A percentile compares a stretch with the other conserved stretches of the same genome.
Evolutionary conservation across 2,888 invertebrate species (phyloP).

Genomic region (Eumacrocentrus americanus): DNA sequence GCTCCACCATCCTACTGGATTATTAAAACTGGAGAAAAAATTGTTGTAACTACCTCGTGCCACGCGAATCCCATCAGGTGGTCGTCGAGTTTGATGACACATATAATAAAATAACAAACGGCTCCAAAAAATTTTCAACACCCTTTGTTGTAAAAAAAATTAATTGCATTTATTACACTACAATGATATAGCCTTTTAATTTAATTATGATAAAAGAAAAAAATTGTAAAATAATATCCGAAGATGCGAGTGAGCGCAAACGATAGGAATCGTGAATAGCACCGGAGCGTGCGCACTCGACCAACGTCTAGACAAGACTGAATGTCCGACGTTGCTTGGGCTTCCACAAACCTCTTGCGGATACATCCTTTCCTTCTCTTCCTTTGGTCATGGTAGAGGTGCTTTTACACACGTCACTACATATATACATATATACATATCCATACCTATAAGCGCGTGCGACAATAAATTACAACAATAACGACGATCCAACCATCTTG

Average conservation of each 20-base stretch:
- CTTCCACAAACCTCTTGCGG: conserved; percentile 35
- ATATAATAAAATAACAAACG: conserved; percentile 43
- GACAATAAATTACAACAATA: conserved; percentile 10
- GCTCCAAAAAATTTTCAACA: background rate
- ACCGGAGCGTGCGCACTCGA: conserved; percentile 44
- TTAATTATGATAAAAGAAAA: too few species aligned
- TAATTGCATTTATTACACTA: too few species aligned
- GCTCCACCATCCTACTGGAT: too few species aligned
- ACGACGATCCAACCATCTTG: background rate
- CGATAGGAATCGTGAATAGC: conserved; percentile 8
- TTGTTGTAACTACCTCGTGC: conserved; percentile 52
- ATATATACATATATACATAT: too few species aligned
- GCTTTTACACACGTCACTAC: background rate
- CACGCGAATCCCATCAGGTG: conserved; percentile 55
- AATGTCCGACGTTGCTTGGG: conserved; percentile 36
- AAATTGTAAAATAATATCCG: too few species aligned
- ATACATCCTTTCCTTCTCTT: conserved; percentile 39
- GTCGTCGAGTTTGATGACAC: conserved; percentile 46
- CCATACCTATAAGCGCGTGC: conserved; percentile 1
- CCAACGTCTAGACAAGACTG: conserved; percentile 51
- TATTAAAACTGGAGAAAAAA: too few species aligned
- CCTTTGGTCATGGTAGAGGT: background rate
- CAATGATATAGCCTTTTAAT: too few species aligned
- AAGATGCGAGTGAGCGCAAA: conserved; percentile 17
- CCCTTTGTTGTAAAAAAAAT: background rate